phyloP scores from a whole-genome alignment of 1,140 invertebrate species.

The Lepidostoma basale region DNA sequence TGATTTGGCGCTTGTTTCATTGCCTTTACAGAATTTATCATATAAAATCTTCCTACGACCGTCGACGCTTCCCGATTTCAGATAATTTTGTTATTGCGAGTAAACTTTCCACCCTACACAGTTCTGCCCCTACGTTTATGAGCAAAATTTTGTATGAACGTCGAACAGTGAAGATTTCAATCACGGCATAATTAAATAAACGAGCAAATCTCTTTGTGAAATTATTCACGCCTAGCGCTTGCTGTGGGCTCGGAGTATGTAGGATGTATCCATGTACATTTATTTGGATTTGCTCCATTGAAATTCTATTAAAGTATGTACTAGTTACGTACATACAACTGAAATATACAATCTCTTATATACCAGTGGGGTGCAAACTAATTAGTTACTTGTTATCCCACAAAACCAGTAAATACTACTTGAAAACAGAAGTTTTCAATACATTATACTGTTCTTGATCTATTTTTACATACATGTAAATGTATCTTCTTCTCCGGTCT shows the following conservation, averaged over 20 bases:
- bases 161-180: slow-evolving; percentile 41
- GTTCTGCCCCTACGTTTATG: not conserved
- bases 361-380: no score
- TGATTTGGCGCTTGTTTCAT: not conserved
- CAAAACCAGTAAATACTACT: no score
- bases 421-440: no score
- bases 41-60: not conserved
- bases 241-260: slow-evolving; percentile 25
- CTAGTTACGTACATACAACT: no score
- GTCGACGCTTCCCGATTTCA: not conserved
- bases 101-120: not conserved
- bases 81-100: not conserved
- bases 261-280: no score
- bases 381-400: no score
- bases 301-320: no score
- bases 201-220: slow-evolving; percentile 42
- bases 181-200: slow-evolving; percentile 44
- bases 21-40: not conserved
- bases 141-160: not conserved
- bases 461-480: no score
- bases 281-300: no score
- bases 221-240: slow-evolving; percentile 42
- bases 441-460: no score
- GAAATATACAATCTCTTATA: no score
- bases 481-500: no score